Evolutionary conservation across 2,113 vertebrate species (phyloP), one percentile per base, ranked within the genome.

Genomic region (Hippocampus comes): DNA sequence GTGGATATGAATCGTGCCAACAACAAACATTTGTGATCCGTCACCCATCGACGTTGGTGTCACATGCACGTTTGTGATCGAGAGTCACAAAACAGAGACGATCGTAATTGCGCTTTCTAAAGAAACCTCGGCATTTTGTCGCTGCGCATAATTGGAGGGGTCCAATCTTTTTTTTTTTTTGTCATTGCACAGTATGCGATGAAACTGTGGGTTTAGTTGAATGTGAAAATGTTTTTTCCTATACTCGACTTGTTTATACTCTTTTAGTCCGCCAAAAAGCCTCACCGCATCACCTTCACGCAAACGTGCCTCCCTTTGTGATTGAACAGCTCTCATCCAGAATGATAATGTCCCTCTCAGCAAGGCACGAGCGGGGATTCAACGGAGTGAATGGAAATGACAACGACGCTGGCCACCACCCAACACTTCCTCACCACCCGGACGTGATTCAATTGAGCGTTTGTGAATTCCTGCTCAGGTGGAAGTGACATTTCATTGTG

Each of bases 281-380:
- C 72, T 67, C 71, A 72, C 27, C 34, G 71, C 76, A 55, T 34
- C 87, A 88, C 87, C 81, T 88, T 89, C 84, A 89, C 76, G 73
- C 79, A 67, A 17, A 73, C 72, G 78, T 76, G 69, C 71, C 1
- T 41, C 70, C 61, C 66, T 67, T 68, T 82, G 72, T 81, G 81
- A 83, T 78, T 78, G 80, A 87, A 63, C 77, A 42, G 68, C 70
- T 55, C 75, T 74, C 79, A 67, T 73, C 61, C 81, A 64, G 78
- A 87, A 82, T 87, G 84, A 86, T 87, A 89, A 90, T 85, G 72
- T 72, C 66, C 21, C 71, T 23, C 83, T 88, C 83, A 84, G 77
- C 80, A 76, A 68, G 78, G 86, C 77, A 75, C 68, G 79, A 80
- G 82, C 82, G 68, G 80, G 51, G 73, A 85, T 87, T 82, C 83